Evolutionary conservation across 2,888 invertebrate species (phyloP), one percentile per base, ranked within the genome.

Genomic region (Flabesymbios commensalis): DNA sequence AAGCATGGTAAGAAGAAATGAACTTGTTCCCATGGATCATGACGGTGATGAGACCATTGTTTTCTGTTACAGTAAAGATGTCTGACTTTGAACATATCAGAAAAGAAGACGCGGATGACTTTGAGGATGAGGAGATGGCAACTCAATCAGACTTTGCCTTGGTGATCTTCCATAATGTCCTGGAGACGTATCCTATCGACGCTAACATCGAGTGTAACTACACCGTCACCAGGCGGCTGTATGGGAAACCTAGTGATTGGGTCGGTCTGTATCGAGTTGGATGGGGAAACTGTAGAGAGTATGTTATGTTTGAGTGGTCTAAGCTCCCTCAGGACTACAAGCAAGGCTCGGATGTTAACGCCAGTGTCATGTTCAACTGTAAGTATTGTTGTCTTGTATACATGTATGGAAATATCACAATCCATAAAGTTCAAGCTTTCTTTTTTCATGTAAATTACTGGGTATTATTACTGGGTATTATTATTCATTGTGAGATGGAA

Each of bases 231-330:
- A 51, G 71, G 3, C 66, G 71, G 31, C 70, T 78, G 1, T 65
- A 70, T 19, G 71, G 76, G 17, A 71, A 71, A 4, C 63, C 63
- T 3, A 56, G 74, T 17, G 80, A 81, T 68, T 80, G 77, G 76
- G 70, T 81, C n/a, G 81, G 78, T 0, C 65, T 81, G 41, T 81
- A 76, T 68, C 78, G 74, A 64, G 81, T 71, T n/a, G 80, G 80
- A 10, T 80, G 80, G 79, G 73, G 74, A 65, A 71, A 72, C 1
- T 59, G 67, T 1, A 63, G 63, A 14, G 77, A 80, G 47, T 76
- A 76, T 56, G 53, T 73, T 29, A 76, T 74, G 68, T 80, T 77
- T 62, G 73, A 75, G 48, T 78, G 78, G 78, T 74, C 77, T 14
- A 73, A 74, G 0, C 49, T 70, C 39, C 74, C 75, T 3, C 61